Base-by-base conservation (phyloP, 2,797 vertebrate species). In the Hipposideros larvatus region DNA sequence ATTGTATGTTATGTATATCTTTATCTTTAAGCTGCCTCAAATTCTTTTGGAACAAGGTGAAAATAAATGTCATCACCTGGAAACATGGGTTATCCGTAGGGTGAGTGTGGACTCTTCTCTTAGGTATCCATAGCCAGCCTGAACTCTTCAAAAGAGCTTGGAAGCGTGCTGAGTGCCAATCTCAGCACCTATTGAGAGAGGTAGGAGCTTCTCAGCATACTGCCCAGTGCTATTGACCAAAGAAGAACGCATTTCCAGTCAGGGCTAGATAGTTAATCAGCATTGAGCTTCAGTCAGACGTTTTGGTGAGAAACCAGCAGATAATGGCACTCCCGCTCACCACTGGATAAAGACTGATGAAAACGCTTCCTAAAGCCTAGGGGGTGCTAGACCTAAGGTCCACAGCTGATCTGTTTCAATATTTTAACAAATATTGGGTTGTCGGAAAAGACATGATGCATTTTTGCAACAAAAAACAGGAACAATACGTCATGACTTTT, bases 1-100 rank as follows among this genome's bases (percentile, higher is more conserved):
- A 0, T 24, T 13, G 31, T 15, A 18, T 43, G 4, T n/a, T 79
- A 59, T 46, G 46, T 75, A 11, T 22, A 43, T 26, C 46, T 93
- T 61, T 94, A 74, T 87, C 55, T 91, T 66, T 92, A 73, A 91
- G 8, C 59, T 90, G 28, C 4, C 19, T 90, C 90, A 90, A 78
- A 55, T 87, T 89, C 19, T 87, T 91, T 82, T 71, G 21, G 31
- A 65, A 34, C 10, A 95, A 84, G 14, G 41, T 70, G 34, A 78
- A 88, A 53, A 70, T 75, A 55, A 51, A 53, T 19, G 8, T 53
- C 26, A 28, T 90, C 65, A 34, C 61, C 34, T 63, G 77, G 28
- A 75, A 61, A 53, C 37, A 70, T 34, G 21, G 10, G 14, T 90
- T 46, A 43, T 53, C 61, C 16, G 34, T 53, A 86, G 16, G 37